Evolutionary conservation across 2,888 invertebrate genomes (phyloP).

Genomic region (Himalopsyche anomala): DNA sequence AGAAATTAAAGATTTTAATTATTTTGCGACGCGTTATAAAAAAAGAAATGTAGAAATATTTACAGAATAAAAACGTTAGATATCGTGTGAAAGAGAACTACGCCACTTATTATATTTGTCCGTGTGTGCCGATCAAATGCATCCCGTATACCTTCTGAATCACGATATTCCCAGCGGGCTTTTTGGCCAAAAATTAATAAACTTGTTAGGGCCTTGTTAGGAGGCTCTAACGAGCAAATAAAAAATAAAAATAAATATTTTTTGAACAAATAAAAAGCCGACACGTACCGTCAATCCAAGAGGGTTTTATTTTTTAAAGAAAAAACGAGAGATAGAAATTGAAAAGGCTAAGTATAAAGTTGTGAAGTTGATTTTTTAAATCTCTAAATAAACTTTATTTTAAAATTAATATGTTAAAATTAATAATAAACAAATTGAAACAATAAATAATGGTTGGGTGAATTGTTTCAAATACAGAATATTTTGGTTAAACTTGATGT

Average conservation of each 20-base stretch:
- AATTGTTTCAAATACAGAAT: no score
- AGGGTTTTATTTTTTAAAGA: neutral
- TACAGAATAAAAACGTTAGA: no score
- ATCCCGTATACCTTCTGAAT: constrained; percentile 63
- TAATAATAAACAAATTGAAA: no score
- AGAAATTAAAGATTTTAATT: no score
- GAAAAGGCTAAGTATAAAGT: no score
- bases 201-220: constrained; percentile 74
- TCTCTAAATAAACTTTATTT: no score
- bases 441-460: no score
- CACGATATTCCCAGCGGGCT: constrained; percentile 68
- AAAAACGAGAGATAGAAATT: neutral
- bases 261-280: constrained; percentile 36
- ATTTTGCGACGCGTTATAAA: no score
- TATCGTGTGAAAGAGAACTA: neutral
- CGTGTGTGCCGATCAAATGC: neutral
- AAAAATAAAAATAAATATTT: constrained; percentile 42
- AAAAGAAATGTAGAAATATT: no score
- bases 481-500: no score
- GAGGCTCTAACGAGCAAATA: constrained; percentile 44
- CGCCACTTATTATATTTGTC: neutral
- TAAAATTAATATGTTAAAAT: no score
- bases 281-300: constrained; percentile 41
- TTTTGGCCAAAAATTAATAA: constrained; percentile 73
- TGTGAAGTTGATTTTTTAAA: no score